Conservation (phyloP, 2,888 invertebrate species). For the Brachyptera risi region DNA sequence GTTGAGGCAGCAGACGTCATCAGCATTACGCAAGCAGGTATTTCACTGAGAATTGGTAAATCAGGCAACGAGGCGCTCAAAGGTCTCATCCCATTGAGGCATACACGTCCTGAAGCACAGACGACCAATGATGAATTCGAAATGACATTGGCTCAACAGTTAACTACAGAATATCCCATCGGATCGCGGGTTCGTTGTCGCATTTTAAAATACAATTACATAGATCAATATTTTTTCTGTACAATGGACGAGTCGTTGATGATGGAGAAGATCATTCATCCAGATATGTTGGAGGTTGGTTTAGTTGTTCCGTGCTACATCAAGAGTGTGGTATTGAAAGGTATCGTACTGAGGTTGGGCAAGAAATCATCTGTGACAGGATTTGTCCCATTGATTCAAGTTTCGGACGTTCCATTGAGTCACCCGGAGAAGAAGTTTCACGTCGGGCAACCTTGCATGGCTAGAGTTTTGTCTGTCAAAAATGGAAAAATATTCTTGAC, state of each 20-base stretch:
- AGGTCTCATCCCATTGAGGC: background rate
- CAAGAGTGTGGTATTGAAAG: slow-evolving; percentile 47
- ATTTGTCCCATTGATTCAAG: slow-evolving; percentile 55
- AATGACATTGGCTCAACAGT: slow-evolving; percentile 39
- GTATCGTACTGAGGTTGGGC: slow-evolving; percentile 52
- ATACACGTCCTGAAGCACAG: background rate
- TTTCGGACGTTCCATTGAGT: slow-evolving; percentile 50
- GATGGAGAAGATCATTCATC: slow-evolving; percentile 53
- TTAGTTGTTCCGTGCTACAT: slow-evolving; percentile 54
- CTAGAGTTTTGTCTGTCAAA: slow-evolving; percentile 54
- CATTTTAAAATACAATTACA: slow-evolving; percentile 60
- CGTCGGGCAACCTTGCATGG: slow-evolving; percentile 46
- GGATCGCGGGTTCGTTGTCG: slow-evolving; percentile 49
- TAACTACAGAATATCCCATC: slow-evolving; percentile 24
- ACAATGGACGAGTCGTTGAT: slow-evolving; percentile 56
- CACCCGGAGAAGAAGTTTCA: slow-evolving; percentile 52
- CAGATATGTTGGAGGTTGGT: slow-evolving; percentile 51
- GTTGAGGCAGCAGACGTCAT: slow-evolving; percentile 14
- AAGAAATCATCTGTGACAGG: slow-evolving; percentile 47
- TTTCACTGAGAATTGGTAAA: slow-evolving; percentile 2
- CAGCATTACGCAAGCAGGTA: background rate
- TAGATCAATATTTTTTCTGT: slow-evolving; percentile 64
- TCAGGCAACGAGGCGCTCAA: background rate
- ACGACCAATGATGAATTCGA: background rate
- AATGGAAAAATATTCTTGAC: slow-evolving; percentile 55